A percentile compares a stretch with the other conserved stretches of the same genome.
phyloP scores from a whole-genome alignment of 2,797 vertebrate species.

The Toxotes lorentzi region DNA sequence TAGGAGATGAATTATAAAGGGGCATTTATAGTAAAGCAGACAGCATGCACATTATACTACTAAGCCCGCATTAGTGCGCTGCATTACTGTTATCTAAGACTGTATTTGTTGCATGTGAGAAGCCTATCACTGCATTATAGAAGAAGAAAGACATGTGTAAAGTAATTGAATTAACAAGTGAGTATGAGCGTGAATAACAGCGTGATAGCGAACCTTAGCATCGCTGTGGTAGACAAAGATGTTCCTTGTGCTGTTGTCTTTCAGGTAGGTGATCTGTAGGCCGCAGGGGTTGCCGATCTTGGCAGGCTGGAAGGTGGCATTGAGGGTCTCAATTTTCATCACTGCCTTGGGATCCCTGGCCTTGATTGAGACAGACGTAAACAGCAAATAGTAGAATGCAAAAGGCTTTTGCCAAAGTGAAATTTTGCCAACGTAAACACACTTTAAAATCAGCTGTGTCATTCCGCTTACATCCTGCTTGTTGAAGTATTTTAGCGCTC shows the following conservation, averaged over 20 bases:
- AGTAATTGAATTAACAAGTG: background rate
- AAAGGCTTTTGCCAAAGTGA: background rate
- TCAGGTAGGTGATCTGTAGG: constrained; percentile 97
- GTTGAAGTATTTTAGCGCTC: constrained; percentile 97
- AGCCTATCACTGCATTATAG: background rate
- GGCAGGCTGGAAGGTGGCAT: constrained; percentile 95
- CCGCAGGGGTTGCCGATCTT: constrained; percentile 96
- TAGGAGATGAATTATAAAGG: constrained; percentile 22
- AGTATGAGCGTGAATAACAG: background rate
- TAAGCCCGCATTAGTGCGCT: background rate
- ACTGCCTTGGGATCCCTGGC: constrained; percentile 96
- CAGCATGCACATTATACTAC: background rate
- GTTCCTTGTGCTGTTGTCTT: constrained; percentile 98
- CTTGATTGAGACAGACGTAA: constrained; percentile 72
- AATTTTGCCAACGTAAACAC: background rate
- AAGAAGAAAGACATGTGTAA: background rate
- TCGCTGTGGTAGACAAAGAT: constrained; percentile 97
- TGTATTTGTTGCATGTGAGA: background rate
- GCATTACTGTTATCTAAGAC: background rate
- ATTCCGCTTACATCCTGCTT: constrained; percentile 92
- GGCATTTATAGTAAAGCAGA: constrained; percentile 3
- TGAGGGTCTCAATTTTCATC: constrained; percentile 96
- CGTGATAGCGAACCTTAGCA: constrained; percentile 88
- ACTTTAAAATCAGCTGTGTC: background rate
- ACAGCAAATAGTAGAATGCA: background rate